Base-by-base conservation (phyloP, 2,888 invertebrate genomes). In the Stenichneumon culpator region DNA sequence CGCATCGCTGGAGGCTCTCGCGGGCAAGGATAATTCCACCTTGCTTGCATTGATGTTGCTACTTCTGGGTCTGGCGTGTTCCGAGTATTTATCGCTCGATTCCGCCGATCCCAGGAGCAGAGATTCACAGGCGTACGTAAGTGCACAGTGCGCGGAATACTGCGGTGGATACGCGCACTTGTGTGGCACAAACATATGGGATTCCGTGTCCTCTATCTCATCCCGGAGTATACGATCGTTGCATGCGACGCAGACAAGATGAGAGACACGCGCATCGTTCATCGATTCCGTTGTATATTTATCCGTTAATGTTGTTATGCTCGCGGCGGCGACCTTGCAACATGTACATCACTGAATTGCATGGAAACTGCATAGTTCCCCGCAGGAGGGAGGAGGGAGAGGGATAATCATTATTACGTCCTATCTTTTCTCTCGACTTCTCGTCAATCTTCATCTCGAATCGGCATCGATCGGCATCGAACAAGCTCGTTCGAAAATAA, bases 1-100 rank as follows among this genome's bases (percentile, higher is more conserved):
- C 84, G 81, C 78, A 82, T 82, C 82, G 78, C 72, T 68, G 14
- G 47, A 50, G 74, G 32, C 65, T 57, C 44, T 68, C 32, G 78
- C 67, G 25, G 67, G n/a, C 60, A 75, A 75, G 75, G 74, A 82
- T 75, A 73, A 82, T 82, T 82, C 74, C 85, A 82, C 85, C 82
- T 79, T 69, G 69, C 47, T 25, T 70, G 54, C 44, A 63, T 84
- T 52, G 74, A 74, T 65, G 73, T 47, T 28, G 80, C 67, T 60
- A 73, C 63, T 78, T 57, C 68, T 60, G 79, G 70, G 68, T 63
- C 82, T 77, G 78, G 73, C 79, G 85, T 82, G 75, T 82, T 85
- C 69, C 75, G 39, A 82, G 70, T 85, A 82, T 85, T 85, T 85
- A 85, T 85, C 85, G 74, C 72, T 67, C 79, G 82, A 82, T 85